These are phyloP conservation scores for Yasuhikotakia modesta DNA, from an alignment of 2,797 vertebrate species.

Conservation along the genomic window DNA sequence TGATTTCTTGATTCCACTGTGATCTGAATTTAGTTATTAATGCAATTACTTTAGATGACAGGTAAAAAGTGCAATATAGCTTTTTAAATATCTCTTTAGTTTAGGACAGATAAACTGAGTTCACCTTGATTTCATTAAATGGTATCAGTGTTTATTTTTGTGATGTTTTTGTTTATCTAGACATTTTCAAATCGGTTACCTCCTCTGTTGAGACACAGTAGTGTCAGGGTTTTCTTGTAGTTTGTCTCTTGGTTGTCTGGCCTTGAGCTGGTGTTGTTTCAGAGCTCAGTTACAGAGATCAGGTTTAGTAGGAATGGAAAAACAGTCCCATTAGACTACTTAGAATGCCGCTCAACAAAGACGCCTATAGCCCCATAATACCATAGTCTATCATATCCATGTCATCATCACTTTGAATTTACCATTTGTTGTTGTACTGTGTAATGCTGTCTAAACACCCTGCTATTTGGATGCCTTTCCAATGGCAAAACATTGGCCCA, in stretches of 20 bases:
- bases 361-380: neutral
- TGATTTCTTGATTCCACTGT: conserved; percentile 36
- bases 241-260: conserved; percentile 33
- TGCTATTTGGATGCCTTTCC: neutral
- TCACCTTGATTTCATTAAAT: neutral
- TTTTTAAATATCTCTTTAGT: neutral
- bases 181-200: neutral
- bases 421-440: neutral
- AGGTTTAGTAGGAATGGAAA: conserved; percentile 60
- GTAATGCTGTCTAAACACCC: neutral
- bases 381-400: neutral
- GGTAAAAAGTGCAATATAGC: neutral
- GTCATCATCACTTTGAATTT: neutral
- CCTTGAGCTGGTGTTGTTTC: conserved; percentile 42
- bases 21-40: conserved; percentile 7
- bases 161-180: neutral
- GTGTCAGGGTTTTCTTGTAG: conserved; percentile 43
- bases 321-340: conserved; percentile 29
- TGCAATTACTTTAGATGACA: neutral
- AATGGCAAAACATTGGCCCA: neutral
- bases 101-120: neutral
- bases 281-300: conserved; percentile 72
- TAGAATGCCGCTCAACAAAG: conserved; percentile 9
- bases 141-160: neutral
- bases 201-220: neutral